Base-by-base conservation (phyloP, 2,888 invertebrate species). In the Stenichneumon culpator region DNA sequence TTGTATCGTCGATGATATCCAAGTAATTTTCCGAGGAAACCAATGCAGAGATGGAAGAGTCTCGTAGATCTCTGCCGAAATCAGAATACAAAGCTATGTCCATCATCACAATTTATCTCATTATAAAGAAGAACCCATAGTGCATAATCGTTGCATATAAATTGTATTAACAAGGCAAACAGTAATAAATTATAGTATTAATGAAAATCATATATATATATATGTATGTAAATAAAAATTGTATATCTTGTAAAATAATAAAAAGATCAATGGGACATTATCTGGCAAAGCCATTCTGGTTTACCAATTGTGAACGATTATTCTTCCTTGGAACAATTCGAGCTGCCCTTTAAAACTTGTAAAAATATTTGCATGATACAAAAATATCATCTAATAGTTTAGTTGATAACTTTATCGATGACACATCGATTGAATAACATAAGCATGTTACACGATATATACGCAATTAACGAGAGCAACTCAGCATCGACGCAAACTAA, bases 1-100 rank as follows among this genome's bases (percentile, higher is more conserved):
- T 89, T 50, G 74, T 86, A 74, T 83, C 89, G 84, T 89, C 90
- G 75, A 87, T 57, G 32, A 36, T 80, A 67, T 36, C 77, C 63
- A 70, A 89, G n/a, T 63, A 87, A 86, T 82, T 32, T 63, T 73
- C 69, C 65, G 60, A 60, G 79, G 79, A 78, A 44, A 78, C 28
- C n/a, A 75, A 60, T 77, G 70, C 44, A 57, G 75, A 82, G 44
- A 50, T 50, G 86, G 69, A 54, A 74, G 47, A 86, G 60, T 54
- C 36, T 28, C 28, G 14, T 68, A 63, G 63, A 83, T 84, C 75
- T 79, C 81, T 70, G 78, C 65, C 82, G 78, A 82, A 82, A 82
- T 80, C 86, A 87, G 69, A 82, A 84, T 79, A 80, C 44, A 68
- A 73, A 77, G 39, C 16, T 72, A n/a, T 39, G 16, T 54, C 52